Base-by-base conservation (phyloP, 2,113 vertebrate species). In the Pygoscelis antarcticus region DNA sequence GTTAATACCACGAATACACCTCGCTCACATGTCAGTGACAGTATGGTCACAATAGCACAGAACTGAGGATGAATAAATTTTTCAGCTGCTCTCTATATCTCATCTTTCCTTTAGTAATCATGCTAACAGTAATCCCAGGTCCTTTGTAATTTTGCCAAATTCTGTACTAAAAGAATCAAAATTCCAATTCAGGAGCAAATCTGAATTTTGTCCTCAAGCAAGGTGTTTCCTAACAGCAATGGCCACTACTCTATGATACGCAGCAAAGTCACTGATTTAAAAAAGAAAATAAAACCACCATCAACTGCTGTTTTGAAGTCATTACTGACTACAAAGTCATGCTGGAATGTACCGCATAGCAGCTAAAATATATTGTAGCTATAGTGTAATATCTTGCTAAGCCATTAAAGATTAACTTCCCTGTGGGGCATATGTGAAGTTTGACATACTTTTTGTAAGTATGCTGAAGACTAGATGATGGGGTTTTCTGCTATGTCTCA, bases 351-450 rank as follows among this genome's bases (percentile, higher is more conserved):
- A 79, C 58, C 21, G 26, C 54, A 80, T 55, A 95, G 51, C 70
- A 85, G 17, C 23, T 79, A 7, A 94, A 94, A 92, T 51, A 83
- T 32, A 80, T 38, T 95, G 62, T 72, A 96, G 82, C 69, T 92
- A 36, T 70, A 87, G 42, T 70, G 52, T 95, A 94, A 96, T 85
- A 40, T 20, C 34, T 77, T 19, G 26, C 40, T 83, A 93, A 96
- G 22, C 83, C 69, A 40, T 18, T 77, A 78, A 94, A 91, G 58
- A 74, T 38, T 38, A 85, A 78, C 69, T 91, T 93, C 90, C 79
- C 84, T 44, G 34, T 62, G 75, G 82, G 62, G 46, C 34, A 61
- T 16, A 14, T 13, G 34, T 66, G 89, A 91, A 88, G 54, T 75
- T 18, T 91, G 75, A 34, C 52, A 57, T 20, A 52, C 42, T 54